These are phyloP conservation scores for Sinopyrophorus schimmeli DNA, from an alignment of 2,888 invertebrate genomes.

Conservation along the genomic window DNA sequence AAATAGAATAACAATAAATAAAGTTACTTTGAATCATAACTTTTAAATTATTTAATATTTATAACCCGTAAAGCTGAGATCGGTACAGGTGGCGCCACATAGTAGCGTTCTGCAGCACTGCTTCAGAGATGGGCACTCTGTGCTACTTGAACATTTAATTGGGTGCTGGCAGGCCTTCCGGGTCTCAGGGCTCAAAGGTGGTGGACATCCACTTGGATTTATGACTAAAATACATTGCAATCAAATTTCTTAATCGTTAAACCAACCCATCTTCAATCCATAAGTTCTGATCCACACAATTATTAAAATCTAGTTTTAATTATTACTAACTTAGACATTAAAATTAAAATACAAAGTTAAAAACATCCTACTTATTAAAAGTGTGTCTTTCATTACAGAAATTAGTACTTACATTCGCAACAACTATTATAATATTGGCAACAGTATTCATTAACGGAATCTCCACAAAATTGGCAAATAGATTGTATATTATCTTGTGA, in stretches of 20 bases:
- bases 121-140: slow-evolving; percentile 20
- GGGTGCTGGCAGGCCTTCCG: slow-evolving; percentile 25
- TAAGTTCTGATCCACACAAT: no score
- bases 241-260: no score
- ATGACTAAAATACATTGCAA: no score
- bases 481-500: slow-evolving; percentile 28
- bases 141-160: slow-evolving; percentile 15
- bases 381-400: no score
- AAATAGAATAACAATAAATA: not conserved
- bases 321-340: no score
- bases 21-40: no score
- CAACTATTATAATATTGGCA: slow-evolving; percentile 34
- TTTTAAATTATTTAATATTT: no score
- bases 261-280: no score
- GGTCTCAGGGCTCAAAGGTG: slow-evolving; percentile 33
- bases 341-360: no score
- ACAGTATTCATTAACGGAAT: slow-evolving; percentile 32
- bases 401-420: slow-evolving; percentile 36
- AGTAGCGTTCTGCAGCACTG: slow-evolving; percentile 26
- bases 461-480: slow-evolving; percentile 36
- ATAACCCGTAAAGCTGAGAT: slow-evolving; percentile 15
- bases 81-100: slow-evolving; percentile 28
- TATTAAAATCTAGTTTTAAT: no score
- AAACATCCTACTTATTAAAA: no score
- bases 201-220: slow-evolving; percentile 33